These are phyloP conservation scores for Caretta caretta DNA, from an alignment of 2,113 vertebrate genomes.

Conservation along the genomic window DNA sequence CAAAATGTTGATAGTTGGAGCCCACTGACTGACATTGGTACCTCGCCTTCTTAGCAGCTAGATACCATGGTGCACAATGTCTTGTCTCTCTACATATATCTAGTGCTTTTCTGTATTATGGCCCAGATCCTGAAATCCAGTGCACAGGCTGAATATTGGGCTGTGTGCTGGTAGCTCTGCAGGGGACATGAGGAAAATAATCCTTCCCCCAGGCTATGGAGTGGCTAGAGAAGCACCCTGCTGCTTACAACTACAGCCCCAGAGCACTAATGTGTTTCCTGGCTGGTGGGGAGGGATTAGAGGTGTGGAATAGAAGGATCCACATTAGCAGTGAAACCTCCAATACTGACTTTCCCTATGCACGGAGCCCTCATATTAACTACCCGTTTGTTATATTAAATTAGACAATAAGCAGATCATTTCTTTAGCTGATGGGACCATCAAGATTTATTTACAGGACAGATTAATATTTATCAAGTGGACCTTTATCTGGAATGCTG, in stretches of 20 bases:
- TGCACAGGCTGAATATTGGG: no score
- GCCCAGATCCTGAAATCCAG: no score
- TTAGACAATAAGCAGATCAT: background rate
- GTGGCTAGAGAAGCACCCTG: accelerated
- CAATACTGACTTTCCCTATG: no score
- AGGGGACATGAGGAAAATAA: no score
- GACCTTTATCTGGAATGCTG: background rate
- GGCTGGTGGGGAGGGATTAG: background rate
- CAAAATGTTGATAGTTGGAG: background rate
- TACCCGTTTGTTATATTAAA: background rate
- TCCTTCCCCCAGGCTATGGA: no score
- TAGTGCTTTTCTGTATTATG: no score
- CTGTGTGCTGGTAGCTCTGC: no score
- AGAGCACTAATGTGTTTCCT: background rate
- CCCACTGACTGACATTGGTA: no score
- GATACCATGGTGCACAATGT: no score
- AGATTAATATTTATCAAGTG: background rate
- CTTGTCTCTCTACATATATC: no score
- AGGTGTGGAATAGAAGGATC: background rate
- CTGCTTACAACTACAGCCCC: background rate
- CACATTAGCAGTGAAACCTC: accelerated
- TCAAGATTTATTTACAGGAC: background rate
- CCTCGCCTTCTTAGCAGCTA: no score
- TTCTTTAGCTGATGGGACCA: background rate
- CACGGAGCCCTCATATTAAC: background rate